These are phyloP conservation scores for Leucoma salicis DNA, from an alignment of 2,888 invertebrate genomes.

Conservation along the genomic window DNA sequence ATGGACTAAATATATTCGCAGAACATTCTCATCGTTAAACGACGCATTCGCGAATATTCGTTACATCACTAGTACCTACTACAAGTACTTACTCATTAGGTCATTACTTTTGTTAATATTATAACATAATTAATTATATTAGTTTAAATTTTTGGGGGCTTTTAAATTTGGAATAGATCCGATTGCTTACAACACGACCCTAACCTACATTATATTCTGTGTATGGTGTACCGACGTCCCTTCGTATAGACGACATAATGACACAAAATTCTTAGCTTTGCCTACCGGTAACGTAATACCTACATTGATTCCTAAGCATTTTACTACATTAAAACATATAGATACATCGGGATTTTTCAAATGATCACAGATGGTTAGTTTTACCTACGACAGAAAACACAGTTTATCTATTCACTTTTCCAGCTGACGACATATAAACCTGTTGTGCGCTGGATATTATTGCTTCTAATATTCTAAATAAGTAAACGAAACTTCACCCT, in stretches of 20 bases:
- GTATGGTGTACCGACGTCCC: slow-evolving; percentile 54
- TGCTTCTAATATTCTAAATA: too few species aligned
- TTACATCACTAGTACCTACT: too few species aligned
- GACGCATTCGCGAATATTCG: too few species aligned
- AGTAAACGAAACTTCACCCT: not conserved
- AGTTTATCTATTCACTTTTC: too few species aligned
- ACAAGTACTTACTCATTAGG: too few species aligned
- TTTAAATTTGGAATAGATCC: slow-evolving; percentile 1
- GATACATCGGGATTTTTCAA: slow-evolving; percentile 5
- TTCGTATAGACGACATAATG: slow-evolving; percentile 33
- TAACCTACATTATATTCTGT: slow-evolving; percentile 35
- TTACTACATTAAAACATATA: slow-evolving; percentile 31
- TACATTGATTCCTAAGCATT: slow-evolving; percentile 38
- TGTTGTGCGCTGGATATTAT: too few species aligned
- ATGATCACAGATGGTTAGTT: not conserved
- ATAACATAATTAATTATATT: not conserved
- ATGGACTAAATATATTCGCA: too few species aligned
- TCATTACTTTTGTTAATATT: not conserved
- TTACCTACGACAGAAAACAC: not conserved
- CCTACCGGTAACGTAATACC: slow-evolving; percentile 26
- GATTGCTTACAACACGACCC: slow-evolving; percentile 29
- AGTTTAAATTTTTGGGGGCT: not conserved
- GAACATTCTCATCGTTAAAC: too few species aligned
- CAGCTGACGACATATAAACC: too few species aligned
- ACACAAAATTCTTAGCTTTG: slow-evolving; percentile 43